Evolutionary conservation across 2,797 vertebrate species (phyloP), one percentile per base, ranked within the genome.

Genomic region (Microctenopoma stevenorrisi): DNA sequence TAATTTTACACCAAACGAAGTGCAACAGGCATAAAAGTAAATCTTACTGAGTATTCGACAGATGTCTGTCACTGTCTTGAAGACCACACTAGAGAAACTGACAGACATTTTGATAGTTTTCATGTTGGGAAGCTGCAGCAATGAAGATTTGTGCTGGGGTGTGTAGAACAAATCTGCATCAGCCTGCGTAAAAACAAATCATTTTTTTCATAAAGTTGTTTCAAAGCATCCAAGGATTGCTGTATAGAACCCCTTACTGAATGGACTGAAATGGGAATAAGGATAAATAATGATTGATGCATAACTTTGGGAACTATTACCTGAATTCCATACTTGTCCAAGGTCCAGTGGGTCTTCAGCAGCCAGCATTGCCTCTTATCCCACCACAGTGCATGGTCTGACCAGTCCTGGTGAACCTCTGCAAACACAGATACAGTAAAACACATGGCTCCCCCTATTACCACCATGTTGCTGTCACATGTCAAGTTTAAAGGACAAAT

Each of bases 371-470:
- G 95, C 68, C 95, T 98, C 67, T 98, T 95, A 52, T 97, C 95
- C 98, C 98, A 99, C 98, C 98, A 99, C 72, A 99, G 90, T 26
- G 95, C 97, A 68, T 98, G 96, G 83, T 99, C 97, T 15, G 98
- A 99, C 98, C 98, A 99, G 63, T 99, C 97, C 71, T 95, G 96
- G 49, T 94, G 47, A 65, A 94, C 87, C 72, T 94, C 98, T 99
- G 89, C 46, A 9, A 18, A 74, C 43, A 74, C 22, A 57, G 6
- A 72, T 46, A 5, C 54, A 52, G 16, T 4, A 33, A 33, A 68
- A 65, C 33, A 16, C 3, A 74, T 48, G 42, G 46, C 13, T 7
- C 6, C 30, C 0, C 10, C 22, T 52, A 33, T 52, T 50, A 51
- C 11, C 37, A 3, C 8, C 14, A 49, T 61, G 38, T 50, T 55